Percentiles rank a stretch among this genome's conserved stretches.
Conservation (phyloP, 2,888 invertebrate species). For the Toxonevra muliebris region DNA sequence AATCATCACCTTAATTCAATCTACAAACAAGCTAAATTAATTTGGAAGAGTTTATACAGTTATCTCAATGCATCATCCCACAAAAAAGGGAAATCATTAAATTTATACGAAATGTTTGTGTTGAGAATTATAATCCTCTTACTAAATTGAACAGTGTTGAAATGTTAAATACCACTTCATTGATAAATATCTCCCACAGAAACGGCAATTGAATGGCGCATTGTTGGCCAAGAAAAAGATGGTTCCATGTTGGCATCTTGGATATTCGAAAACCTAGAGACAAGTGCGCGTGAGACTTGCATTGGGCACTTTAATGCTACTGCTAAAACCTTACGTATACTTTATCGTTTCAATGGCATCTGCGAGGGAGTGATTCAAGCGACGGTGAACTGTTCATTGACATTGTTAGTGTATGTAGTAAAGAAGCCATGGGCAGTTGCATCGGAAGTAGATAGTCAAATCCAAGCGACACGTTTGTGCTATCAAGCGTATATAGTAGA, state of each 20-base stretch:
- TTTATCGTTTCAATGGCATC: slow-evolving; percentile 72
- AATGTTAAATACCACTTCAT: no score
- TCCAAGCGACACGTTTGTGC: slow-evolving; percentile 51
- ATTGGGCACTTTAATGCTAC: slow-evolving; percentile 73
- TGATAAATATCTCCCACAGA: slow-evolving; percentile 62
- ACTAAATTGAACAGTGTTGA: no score
- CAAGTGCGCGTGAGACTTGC: slow-evolving; percentile 61
- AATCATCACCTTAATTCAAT: no score
- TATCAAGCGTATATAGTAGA: slow-evolving; percentile 75
- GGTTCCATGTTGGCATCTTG: slow-evolving; percentile 78
- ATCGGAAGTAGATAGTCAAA: slow-evolving; percentile 53
- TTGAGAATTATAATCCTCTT: no score
- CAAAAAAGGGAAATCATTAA: no score
- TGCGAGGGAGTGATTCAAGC: slow-evolving; percentile 79
- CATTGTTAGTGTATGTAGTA: slow-evolving; percentile 74
- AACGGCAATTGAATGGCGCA: slow-evolving; percentile 79
- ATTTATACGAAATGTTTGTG: no score
- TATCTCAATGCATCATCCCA: no score
- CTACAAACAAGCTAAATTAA: no score
- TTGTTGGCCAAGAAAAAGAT: slow-evolving; percentile 83
- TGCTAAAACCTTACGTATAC: slow-evolving; percentile 69
- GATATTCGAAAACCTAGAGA: slow-evolving; percentile 65
- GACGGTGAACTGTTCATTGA: slow-evolving; percentile 75
- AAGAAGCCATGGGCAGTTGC: slow-evolving; percentile 64
- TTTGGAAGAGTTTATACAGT: no score